Base-by-base conservation (phyloP, 2,113 vertebrate genomes). In the Xenopus borealis region DNA sequence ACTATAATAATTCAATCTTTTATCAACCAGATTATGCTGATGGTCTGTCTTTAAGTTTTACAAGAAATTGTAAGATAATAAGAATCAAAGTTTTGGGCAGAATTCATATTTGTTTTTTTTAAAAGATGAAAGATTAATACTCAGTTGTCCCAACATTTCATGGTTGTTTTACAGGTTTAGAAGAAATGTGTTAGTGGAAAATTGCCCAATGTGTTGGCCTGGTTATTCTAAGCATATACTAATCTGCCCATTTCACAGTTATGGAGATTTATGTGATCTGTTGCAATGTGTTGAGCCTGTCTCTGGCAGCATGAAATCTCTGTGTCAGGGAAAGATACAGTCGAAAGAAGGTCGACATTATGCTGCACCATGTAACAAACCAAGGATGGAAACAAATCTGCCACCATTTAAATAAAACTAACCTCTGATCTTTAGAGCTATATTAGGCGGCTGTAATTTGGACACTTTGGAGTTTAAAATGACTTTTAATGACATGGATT, bases 241-340 rank as follows among this genome's bases (percentile, higher is more conserved):
- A 63, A 63, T 30, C 27, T 40, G 30, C 16, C 30, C 27, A 63
- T 63, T 63, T 63, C 62, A 63, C 62, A 63, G 62, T 27, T 63
- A 40, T 40, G 30, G 62, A 13, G 9, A 12, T 7, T 62, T 23
- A 12, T 27, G 4, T 23, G 12, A 6, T 62, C 6, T 27, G 23
- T 63, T 13, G 62, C 33, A 9, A 40, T 40, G 1, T 63, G 62
- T 40, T 33, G 62, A 63, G 40, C 23, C 30, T 63, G 62, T 63
- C 62, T 63, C 33, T 63, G 62, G 8, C 33, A 8, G 12, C 62
- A 63, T 63, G 62, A 63, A 63, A 63, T 63, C 23, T 14, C 62
- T 40, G n/a, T 63, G 62, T 63, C 62, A 63, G 23, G 14, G 30
- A n/a, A 40, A 7, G 62, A 13, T 62, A 23, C 10, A 27, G 13